phyloP scores from a whole-genome alignment of 2,797 vertebrate genomes.

The Etheostoma perlongum region DNA sequence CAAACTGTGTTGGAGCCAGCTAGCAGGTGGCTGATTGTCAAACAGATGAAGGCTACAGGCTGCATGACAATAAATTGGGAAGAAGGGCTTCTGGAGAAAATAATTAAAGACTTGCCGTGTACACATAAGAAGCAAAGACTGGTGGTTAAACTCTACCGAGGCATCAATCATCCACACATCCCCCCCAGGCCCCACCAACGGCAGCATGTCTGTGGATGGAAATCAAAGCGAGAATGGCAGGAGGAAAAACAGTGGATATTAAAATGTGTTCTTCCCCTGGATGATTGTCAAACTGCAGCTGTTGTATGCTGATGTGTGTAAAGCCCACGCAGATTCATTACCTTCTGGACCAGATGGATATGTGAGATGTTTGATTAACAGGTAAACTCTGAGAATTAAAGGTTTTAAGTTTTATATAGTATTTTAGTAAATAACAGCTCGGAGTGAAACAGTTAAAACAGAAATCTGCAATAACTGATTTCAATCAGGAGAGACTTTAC shows the following conservation, averaged over 20 bases:
- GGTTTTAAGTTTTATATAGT: too few relatives aligned
- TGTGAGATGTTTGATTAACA: too few relatives aligned
- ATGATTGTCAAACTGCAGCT: not conserved
- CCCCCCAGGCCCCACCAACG: not conserved
- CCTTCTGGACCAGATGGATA: not conserved
- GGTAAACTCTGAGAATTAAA: too few relatives aligned
- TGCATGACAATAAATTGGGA: slow-evolving; percentile 24
- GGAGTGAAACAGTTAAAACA: too few relatives aligned
- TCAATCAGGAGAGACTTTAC: too few relatives aligned
- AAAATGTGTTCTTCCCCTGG: not conserved
- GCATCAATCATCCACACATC: slow-evolving; percentile 19
- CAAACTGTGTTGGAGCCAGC: slow-evolving; percentile 24
- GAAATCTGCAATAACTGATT: too few relatives aligned
- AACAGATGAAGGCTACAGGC: slow-evolving; percentile 63
- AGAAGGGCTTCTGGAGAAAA: slow-evolving; percentile 42
- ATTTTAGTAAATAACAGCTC: too few relatives aligned
- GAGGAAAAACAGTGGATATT: not conserved
- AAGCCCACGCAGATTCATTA: not conserved
- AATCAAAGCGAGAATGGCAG: not conserved
- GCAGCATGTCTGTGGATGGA: not conserved
- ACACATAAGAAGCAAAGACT: slow-evolving; percentile 14
- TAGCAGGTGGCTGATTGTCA: slow-evolving; percentile 70
- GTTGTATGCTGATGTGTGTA: not conserved
- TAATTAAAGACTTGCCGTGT: slow-evolving; percentile 16
- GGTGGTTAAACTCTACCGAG: slow-evolving; percentile 18